Evolutionary conservation across 2,888 invertebrate species (phyloP).

Genomic region (Dryobotodes eremita): DNA sequence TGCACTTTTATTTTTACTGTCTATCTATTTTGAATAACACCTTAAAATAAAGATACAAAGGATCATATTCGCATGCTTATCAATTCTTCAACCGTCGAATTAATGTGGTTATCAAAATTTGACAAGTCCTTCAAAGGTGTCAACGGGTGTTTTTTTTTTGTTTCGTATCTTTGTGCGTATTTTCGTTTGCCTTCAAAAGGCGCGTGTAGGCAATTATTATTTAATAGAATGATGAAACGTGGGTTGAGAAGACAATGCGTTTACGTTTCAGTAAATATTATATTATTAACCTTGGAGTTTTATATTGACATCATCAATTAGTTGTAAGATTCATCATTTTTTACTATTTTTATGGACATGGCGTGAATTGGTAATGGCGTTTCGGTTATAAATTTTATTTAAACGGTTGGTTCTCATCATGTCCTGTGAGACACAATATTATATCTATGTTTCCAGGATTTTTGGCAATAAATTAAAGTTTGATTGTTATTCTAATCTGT

Average conservation of each 20-base stretch:
- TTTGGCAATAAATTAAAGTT: constrained; percentile 4
- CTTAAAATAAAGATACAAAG: constrained; percentile 2
- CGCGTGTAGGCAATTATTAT: constrained; percentile 43
- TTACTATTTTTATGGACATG: constrained; percentile 43
- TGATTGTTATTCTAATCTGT: constrained; percentile 1
- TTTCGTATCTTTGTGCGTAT: constrained; percentile 43
- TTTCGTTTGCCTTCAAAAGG: constrained; percentile 36
- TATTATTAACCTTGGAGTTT: constrained; percentile 55
- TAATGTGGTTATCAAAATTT: constrained; percentile 44
- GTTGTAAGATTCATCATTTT: constrained; percentile 35
- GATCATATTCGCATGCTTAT: constrained; percentile 8
- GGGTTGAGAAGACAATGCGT: constrained; percentile 63
- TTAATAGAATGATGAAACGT: constrained; percentile 50
- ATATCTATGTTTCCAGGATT: not conserved
- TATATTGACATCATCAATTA: constrained; percentile 63
- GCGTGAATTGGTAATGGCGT: constrained; percentile 37
- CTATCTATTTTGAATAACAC: not conserved
- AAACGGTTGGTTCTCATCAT: constrained; percentile 22
- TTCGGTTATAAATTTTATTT: constrained; percentile 50
- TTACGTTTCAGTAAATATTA: constrained; percentile 46
- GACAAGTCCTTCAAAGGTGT: constrained; percentile 78
- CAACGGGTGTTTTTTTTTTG: constrained; percentile 64
- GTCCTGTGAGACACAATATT: not conserved
- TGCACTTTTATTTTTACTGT: constrained; percentile 24
- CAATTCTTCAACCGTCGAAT: constrained; percentile 4